These are phyloP conservation scores for Plotosus lineatus DNA, from an alignment of 2,113 vertebrate genomes.

Conservation along the genomic window DNA sequence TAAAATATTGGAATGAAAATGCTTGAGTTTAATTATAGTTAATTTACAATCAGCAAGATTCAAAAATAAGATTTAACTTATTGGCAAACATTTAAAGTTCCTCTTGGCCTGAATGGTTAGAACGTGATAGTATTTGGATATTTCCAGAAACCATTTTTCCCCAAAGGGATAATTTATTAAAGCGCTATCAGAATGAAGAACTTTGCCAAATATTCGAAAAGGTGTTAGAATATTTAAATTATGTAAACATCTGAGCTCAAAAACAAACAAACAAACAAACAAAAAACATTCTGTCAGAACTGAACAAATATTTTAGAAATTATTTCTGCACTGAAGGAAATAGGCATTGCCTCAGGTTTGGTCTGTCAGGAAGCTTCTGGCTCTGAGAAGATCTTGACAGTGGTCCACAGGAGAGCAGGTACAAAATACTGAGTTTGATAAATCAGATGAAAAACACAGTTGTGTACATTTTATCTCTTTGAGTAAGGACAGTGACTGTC, in stretches of 20 bases:
- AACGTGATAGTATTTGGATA: neutral
- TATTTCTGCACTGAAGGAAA: neutral
- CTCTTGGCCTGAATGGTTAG: neutral
- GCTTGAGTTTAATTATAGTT: neutral
- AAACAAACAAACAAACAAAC: too few species aligned
- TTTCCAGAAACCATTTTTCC: neutral
- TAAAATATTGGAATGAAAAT: neutral
- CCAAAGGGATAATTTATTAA: neutral
- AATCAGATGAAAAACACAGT: neutral
- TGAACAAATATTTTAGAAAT: constrained; percentile 5
- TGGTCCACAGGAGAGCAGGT: neutral
- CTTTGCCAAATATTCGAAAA: neutral
- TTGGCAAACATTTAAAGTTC: neutral
- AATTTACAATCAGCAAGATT: neutral
- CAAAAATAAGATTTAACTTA: too few species aligned
- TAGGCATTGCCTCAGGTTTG: neutral
- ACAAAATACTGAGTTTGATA: constrained; percentile 20
- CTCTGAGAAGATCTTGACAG: neutral
- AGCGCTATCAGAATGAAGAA: neutral
- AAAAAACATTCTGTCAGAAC: neutral
- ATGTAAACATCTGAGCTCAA: neutral
- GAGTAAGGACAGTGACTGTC: constrained; percentile 28
- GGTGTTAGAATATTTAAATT: neutral
- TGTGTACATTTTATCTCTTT: neutral
- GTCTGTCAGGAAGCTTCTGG: neutral